phyloP scores from a whole-genome alignment of 1,140 invertebrate genomes.

The Bactericera cockerelli region DNA sequence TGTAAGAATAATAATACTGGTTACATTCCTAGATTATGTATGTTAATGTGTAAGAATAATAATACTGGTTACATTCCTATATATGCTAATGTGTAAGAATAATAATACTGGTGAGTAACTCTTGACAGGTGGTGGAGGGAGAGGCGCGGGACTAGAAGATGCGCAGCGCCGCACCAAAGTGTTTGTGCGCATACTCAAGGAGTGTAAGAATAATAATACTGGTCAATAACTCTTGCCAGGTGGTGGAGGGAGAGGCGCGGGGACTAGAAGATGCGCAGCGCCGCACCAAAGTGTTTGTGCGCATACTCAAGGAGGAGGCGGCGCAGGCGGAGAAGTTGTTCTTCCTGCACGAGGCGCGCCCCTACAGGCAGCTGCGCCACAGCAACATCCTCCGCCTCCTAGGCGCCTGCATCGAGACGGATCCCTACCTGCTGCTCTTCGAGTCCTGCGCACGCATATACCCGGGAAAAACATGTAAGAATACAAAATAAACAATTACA shows the following conservation, averaged over 20 bases:
- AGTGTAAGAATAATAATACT: too few species aligned
- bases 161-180: slow-evolving; percentile 25
- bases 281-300: slow-evolving; percentile 37
- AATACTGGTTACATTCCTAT: too few species aligned
- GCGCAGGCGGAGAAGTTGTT: slow-evolving; percentile 44
- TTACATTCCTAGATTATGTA: too few species aligned
- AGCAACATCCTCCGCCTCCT: slow-evolving; percentile 41
- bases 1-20: too few species aligned
- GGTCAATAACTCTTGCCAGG: too few species aligned
- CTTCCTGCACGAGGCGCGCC: slow-evolving; percentile 52
- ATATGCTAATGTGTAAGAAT: too few species aligned
- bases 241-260: slow-evolving; percentile 53
- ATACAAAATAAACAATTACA: too few species aligned
- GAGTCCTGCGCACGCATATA: slow-evolving; percentile 48
- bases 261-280: slow-evolving; percentile 23
- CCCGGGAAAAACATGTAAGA: too few species aligned
- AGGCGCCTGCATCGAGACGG: slow-evolving; percentile 44
- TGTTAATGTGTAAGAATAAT: too few species aligned
- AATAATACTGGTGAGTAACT: too few species aligned
- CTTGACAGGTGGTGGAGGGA: slow-evolving; percentile 55
- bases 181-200: slow-evolving; percentile 52
- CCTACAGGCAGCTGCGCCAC: slow-evolving; percentile 46
- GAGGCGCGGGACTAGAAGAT: slow-evolving; percentile 36
- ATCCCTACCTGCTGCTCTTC: slow-evolving; percentile 46
- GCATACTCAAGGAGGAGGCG: slow-evolving; percentile 55